A percentile compares a stretch with the other conserved stretches of the same genome.
These are phyloP conservation scores for Zelleria hepariella DNA, from an alignment of 2,888 invertebrate genomes.

Conservation along the genomic window DNA sequence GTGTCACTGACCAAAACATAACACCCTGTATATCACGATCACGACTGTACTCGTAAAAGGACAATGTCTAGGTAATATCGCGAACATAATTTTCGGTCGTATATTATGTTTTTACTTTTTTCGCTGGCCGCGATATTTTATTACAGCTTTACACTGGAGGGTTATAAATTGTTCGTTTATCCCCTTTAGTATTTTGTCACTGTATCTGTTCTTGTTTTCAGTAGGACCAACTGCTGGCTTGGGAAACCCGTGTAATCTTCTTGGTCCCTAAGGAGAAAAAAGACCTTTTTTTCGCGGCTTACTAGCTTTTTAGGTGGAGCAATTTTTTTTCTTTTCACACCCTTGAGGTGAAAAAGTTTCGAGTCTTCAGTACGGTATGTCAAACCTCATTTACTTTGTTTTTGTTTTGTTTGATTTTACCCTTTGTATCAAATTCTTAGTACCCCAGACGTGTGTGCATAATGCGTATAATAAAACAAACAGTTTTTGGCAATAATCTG, in stretches of 20 bases:
- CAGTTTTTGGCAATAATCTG: too few relatives aligned
- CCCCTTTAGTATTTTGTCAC: not conserved
- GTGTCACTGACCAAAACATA: too few relatives aligned
- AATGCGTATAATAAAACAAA: too few relatives aligned
- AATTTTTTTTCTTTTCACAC: not conserved
- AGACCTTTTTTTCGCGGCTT: not conserved
- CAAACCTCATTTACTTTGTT: not conserved
- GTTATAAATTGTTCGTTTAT: not conserved
- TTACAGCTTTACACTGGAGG: not conserved
- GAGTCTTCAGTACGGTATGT: not conserved
- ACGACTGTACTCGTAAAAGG: not conserved
- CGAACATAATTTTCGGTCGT: constrained; percentile 1
- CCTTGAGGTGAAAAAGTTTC: not conserved
- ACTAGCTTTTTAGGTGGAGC: not conserved
- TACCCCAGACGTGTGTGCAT: too few relatives aligned
- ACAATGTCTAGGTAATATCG: not conserved
- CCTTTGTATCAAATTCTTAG: too few relatives aligned
- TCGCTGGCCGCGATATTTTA: not conserved
- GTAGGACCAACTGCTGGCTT: not conserved
- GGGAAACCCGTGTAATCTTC: not conserved
- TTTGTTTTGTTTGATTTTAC: too few relatives aligned
- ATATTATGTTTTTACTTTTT: not conserved
- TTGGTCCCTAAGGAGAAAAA: not conserved
- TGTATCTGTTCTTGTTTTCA: not conserved
- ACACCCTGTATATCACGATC: too few relatives aligned